Percentiles rank a stretch among this genome's conserved stretches.
These are phyloP conservation scores for Erynnis tages DNA, from an alignment of 2,888 invertebrate genomes.

Conservation along the genomic window DNA sequence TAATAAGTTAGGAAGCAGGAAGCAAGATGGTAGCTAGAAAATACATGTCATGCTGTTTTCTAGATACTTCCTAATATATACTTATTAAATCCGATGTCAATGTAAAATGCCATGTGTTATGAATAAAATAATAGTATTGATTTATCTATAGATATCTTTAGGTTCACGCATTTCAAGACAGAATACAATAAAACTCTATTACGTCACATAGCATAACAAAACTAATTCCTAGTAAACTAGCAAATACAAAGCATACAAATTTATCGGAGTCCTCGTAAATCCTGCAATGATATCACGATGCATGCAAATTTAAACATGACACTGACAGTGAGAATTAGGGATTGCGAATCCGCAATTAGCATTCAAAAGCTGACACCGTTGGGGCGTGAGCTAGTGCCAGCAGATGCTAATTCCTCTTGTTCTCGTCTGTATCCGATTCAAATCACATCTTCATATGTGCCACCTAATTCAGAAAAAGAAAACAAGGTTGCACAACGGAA, in stretches of 20 bases:
- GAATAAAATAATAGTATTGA: neutral
- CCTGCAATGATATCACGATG: slow-evolving; percentile 13
- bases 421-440: slow-evolving; percentile 8
- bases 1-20: slow-evolving; percentile 11
- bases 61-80: neutral
- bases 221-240: neutral
- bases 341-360: slow-evolving; percentile 22
- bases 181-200: no score
- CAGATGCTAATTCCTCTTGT: slow-evolving; percentile 22
- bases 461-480: slow-evolving; percentile 8
- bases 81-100: neutral
- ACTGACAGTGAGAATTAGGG: slow-evolving; percentile 24
- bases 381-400: slow-evolving; percentile 11
- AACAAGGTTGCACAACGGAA: neutral
- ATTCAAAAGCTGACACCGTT: slow-evolving; percentile 18
- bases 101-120: no score
- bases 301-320: slow-evolving; percentile 26
- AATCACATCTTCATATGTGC: slow-evolving; percentile 2
- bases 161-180: no score
- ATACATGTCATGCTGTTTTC: neutral
- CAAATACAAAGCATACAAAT: slow-evolving; percentile 13
- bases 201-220: neutral
- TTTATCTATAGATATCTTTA: no score
- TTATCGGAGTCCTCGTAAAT: slow-evolving; percentile 7
- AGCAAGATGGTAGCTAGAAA: neutral